Evolutionary conservation across 2,888 invertebrate species (phyloP).

Genomic region (Dynastes hyllus): DNA sequence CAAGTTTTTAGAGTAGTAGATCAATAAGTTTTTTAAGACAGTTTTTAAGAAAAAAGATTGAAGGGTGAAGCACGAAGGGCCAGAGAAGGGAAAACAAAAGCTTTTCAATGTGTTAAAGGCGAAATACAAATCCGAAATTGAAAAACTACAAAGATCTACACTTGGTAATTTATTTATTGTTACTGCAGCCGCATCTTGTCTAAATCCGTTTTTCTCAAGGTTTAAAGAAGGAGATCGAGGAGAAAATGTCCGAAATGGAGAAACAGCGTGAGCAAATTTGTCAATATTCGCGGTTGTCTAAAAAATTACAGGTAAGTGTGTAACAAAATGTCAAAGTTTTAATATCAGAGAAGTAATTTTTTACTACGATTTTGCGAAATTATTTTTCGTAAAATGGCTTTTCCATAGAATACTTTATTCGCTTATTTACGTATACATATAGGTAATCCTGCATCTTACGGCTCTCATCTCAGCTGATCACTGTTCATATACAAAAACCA

Average conservation of each 20-base stretch:
- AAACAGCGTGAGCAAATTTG: slow-evolving; percentile 57
- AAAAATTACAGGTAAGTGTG: slow-evolving; percentile 58
- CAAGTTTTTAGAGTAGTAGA: slow-evolving; percentile 74
- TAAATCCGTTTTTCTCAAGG: slow-evolving; percentile 52
- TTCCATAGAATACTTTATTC: too few relatives aligned
- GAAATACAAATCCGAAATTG: slow-evolving; percentile 53
- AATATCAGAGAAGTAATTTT: too few relatives aligned
- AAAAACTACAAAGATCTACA: slow-evolving; percentile 46
- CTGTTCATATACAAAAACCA: too few relatives aligned
- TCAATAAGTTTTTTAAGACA: too few relatives aligned
- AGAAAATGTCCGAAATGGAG: slow-evolving; percentile 58
- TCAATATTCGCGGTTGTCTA: slow-evolving; percentile 58
- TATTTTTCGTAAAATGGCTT: too few relatives aligned
- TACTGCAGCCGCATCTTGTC: not conserved
- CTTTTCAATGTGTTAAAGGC: slow-evolving; percentile 48
- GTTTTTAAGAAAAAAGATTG: slow-evolving; percentile 54
- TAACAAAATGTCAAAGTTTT: not conserved
- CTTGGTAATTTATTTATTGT: slow-evolving; percentile 21
- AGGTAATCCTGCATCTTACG: too few relatives aligned
- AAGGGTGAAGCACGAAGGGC: slow-evolving; percentile 53
- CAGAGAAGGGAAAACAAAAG: slow-evolving; percentile 50
- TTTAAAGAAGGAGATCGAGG: slow-evolving; percentile 58
- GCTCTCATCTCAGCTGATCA: too few relatives aligned
- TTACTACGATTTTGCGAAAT: too few relatives aligned
- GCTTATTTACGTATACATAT: too few relatives aligned